phyloP scores from a whole-genome alignment of 1,140 invertebrate species.

The Gyrodactylus bullatarudis region DNA sequence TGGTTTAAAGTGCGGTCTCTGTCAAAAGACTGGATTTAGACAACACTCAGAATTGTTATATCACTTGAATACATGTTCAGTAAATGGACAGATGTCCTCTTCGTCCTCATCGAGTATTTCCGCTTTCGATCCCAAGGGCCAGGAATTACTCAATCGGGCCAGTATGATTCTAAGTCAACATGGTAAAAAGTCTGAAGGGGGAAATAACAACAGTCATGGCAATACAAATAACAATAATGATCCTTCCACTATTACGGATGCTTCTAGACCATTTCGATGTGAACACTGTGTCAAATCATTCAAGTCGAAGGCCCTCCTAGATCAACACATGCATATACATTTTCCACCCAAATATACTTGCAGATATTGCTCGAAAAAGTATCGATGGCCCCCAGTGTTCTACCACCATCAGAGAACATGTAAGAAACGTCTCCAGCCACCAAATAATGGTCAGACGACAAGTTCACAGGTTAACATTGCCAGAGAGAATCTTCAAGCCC shows the following conservation, averaged over 20 bases:
- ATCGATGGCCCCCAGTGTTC: conserved; percentile 6
- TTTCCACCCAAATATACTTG: conserved; percentile 4
- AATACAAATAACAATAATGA: neutral
- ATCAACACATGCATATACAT: conserved; percentile 7
- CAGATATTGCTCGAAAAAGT: conserved; percentile 4
- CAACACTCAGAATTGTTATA: neutral
- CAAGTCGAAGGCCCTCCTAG: conserved; percentile 4
- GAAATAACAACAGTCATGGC: no score
- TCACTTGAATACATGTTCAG: neutral
- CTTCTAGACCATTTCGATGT: neutral
- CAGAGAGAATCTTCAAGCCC: neutral
- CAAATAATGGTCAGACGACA: neutral
- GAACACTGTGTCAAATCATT: conserved; percentile 4
- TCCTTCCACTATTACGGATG: neutral
- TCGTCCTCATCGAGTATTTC: neutral
- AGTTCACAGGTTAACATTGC: neutral
- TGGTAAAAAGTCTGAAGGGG: neutral
- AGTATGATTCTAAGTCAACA: neutral
- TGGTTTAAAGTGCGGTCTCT: neutral
- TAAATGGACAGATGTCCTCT: neutral
- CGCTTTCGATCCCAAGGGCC: neutral
- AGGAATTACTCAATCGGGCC: neutral
- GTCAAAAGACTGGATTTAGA: neutral
- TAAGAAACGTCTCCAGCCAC: conserved; percentile 4
- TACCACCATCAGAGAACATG: conserved; percentile 6